Conservation (phyloP, 2,113 vertebrate genomes). For the Coryphaenoides rupestris region DNA sequence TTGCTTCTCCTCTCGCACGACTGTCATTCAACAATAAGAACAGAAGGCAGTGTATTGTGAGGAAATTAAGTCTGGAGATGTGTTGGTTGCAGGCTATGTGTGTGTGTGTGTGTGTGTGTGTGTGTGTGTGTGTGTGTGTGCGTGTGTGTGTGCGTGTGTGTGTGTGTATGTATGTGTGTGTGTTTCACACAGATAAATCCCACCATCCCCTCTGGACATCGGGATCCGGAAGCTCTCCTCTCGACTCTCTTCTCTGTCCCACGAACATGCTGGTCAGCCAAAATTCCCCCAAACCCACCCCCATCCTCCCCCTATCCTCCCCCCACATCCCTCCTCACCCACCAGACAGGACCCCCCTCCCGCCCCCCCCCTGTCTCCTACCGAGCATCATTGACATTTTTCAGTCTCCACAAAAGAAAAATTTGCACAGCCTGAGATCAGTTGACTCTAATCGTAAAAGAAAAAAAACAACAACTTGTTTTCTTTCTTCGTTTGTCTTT, state of each 20-base stretch:
- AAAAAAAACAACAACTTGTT: not conserved
- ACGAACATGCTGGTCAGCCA: no score
- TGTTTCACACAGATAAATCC: constrained; percentile 10
- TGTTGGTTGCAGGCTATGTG: not conserved
- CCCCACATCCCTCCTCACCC: not conserved
- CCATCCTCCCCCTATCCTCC: not conserved
- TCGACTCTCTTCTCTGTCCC: no score
- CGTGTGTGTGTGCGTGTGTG: not conserved
- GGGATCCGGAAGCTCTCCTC: constrained; percentile 5
- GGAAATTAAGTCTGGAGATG: no score
- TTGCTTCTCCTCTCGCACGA: no score
- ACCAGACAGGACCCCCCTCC: no score
- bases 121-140: constrained; percentile 4
- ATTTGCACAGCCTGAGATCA: not conserved
- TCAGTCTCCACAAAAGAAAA: no score
- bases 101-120: not conserved
- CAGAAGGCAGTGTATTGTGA: no score
- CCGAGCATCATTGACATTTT: no score
- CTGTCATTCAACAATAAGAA: no score
- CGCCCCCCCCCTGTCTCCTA: no score
- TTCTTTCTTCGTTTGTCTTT: no score
- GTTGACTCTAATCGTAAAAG: not conserved
- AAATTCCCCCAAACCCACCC: constrained; percentile 24
- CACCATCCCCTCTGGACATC: constrained; percentile 17
- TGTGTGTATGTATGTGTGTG: not conserved